Evolutionary conservation across 2,888 invertebrate genomes (phyloP).

Genomic region (Agriotes lineatus): DNA sequence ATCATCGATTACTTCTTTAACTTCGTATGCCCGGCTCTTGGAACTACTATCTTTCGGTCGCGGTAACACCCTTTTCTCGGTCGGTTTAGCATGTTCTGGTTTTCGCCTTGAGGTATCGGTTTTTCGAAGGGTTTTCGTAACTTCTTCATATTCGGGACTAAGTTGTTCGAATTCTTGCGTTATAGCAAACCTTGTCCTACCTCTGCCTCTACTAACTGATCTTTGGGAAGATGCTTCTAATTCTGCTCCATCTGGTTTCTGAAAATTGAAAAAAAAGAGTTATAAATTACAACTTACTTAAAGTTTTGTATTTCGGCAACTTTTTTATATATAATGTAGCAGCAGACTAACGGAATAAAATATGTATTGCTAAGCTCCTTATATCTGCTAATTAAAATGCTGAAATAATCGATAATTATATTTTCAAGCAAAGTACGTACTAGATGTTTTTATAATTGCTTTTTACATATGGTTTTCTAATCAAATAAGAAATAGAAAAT

Average conservation of each 20-base stretch:
- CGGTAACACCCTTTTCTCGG: slow-evolving; percentile 35
- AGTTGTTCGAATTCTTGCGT: slow-evolving; percentile 56
- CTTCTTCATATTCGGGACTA: slow-evolving; percentile 45
- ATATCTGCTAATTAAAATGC: too few species aligned
- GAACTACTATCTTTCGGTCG: slow-evolving; percentile 8
- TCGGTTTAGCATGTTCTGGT: slow-evolving; percentile 46
- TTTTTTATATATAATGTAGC: too few species aligned
- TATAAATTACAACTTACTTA: too few species aligned
- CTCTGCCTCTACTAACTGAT: slow-evolving; percentile 54
- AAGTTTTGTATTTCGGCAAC: too few species aligned
- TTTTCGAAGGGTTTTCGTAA: slow-evolving; percentile 35
- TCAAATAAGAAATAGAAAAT: too few species aligned
- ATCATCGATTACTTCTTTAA: slow-evolving; percentile 63
- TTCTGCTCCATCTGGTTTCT: slow-evolving; percentile 47
- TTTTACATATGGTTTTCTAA: too few species aligned
- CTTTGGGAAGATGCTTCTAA: slow-evolving; percentile 52
- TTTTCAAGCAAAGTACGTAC: too few species aligned
- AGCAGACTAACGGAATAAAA: too few species aligned
- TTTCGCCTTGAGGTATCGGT: slow-evolving; percentile 50
- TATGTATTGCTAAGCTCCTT: too few species aligned
- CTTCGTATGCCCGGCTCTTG: slow-evolving; percentile 48
- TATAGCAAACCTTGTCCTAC: slow-evolving; percentile 59
- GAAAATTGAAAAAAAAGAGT: slow-evolving; percentile 33
- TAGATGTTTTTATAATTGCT: too few species aligned
- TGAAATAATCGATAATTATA: too few species aligned